Evolutionary conservation across 1,140 invertebrate species (phyloP).

Genomic region (Stratiolaelaps scimitus): DNA sequence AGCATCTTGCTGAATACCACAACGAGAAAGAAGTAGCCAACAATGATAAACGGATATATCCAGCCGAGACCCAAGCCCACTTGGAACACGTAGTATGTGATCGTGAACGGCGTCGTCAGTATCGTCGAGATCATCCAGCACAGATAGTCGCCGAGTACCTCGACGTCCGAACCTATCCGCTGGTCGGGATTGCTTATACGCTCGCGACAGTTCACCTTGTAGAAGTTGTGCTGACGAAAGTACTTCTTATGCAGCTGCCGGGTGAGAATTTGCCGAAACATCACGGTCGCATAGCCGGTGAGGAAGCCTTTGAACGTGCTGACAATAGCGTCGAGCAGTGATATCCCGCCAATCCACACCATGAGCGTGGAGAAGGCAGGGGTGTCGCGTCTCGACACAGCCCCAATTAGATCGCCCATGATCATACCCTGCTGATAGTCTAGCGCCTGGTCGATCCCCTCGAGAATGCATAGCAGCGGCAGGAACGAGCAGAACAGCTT

Average conservation of each 20-base stretch:
- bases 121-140: constrained; percentile 22
- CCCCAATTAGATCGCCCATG: neutral
- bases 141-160: constrained; percentile 5
- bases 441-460: constrained; percentile 3
- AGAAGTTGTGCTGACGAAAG: constrained; percentile 21
- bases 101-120: constrained; percentile 14
- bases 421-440: constrained; percentile 13
- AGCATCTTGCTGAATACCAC: neutral
- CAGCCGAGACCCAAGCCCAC: constrained; percentile 15
- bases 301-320: constrained; percentile 11
- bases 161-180: constrained; percentile 9
- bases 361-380: neutral
- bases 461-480: constrained; percentile 17
- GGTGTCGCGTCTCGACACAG: neutral
- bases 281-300: constrained; percentile 13
- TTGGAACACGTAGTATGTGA: constrained; percentile 5
- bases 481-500: constrained; percentile 3
- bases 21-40: constrained; percentile 14
- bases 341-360: constrained; percentile 3
- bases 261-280: constrained; percentile 8
- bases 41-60: constrained; percentile 25
- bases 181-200: constrained; percentile 10
- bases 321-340: neutral
- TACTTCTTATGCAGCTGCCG: neutral
- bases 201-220: constrained; percentile 9